Base-by-base conservation (phyloP, 2,797 vertebrate genomes). In the Rhinichthys osculus region DNA sequence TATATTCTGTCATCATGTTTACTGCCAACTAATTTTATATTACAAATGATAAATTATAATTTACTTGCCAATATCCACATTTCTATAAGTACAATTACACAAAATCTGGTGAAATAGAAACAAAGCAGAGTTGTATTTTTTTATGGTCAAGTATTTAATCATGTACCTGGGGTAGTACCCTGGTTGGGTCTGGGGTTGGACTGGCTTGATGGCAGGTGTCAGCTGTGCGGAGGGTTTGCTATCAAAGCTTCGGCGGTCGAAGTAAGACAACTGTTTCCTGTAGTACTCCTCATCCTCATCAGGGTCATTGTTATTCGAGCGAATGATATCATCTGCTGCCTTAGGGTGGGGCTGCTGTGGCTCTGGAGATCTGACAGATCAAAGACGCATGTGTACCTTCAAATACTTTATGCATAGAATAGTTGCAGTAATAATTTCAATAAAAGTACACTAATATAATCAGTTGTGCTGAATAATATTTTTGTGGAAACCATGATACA, bases 251-350 rank as follows among this genome's bases (percentile, higher is more conserved):
- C 96, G 96, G 87, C 97, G 96, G 90, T 99, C 97, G 30, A 99
- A 99, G 92, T 97, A 99, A 0, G 98, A 99, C 87, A 99, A 96
- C 94, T 99, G 98, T 86, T 99, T 99, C 74, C 97, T 95, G 89
- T 99, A 99, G 89, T 98, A 99, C 69, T 99, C 98, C 86, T 99
- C 98, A 17, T 99, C 98, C 74, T 99, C 98, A 47, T 99, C 97
- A 0, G 97, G 97, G 86, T 99, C 94, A 0, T 98, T 98, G 85
- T 98, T 96, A 91, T 98, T 98, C n/a, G 97, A 95, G 74, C 98
- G 97, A 70, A 99, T 95, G 0, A 99, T 97, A 82, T 99, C 98
- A 91, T 98, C 97, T 5, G 94, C 93, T 5, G 92, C 93, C 84
- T 95, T 96, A 42, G 94, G 81, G 86, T 97, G 97, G 91, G 97